Conservation (phyloP, 2,797 vertebrate species). For the Peromyscus attwateri region DNA sequence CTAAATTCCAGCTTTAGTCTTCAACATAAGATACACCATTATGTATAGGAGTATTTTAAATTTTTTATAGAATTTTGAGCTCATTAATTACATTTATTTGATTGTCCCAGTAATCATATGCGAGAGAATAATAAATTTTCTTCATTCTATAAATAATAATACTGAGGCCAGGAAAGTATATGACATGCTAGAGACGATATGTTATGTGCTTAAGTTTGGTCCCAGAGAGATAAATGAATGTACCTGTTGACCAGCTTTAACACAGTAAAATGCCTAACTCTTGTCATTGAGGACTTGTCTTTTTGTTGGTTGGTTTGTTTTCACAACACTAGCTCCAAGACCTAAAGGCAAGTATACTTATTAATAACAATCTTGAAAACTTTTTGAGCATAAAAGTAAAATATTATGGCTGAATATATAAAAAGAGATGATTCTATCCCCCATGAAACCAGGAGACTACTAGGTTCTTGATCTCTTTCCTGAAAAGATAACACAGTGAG, state of each 20-base stretch:
- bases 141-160: background rate
- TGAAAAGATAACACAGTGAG: background rate
- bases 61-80: background rate
- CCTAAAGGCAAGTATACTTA: too few species aligned
- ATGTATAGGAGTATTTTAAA: background rate
- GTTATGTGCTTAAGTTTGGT: rapidly evolving
- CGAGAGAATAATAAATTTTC: background rate
- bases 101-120: background rate
- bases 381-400: background rate
- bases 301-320: background rate
- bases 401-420: background rate
- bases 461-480: background rate
- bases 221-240: background rate
- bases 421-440: background rate
- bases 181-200: background rate
- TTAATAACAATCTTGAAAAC: background rate
- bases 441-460: background rate
- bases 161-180: background rate
- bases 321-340: background rate
- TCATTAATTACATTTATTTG: background rate
- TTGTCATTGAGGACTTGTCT: background rate
- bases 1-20: background rate
- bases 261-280: background rate
- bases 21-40: background rate
- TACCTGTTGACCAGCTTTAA: background rate